phyloP scores from a whole-genome alignment of 2,888 invertebrate species.

The Drosophila quinaria region DNA sequence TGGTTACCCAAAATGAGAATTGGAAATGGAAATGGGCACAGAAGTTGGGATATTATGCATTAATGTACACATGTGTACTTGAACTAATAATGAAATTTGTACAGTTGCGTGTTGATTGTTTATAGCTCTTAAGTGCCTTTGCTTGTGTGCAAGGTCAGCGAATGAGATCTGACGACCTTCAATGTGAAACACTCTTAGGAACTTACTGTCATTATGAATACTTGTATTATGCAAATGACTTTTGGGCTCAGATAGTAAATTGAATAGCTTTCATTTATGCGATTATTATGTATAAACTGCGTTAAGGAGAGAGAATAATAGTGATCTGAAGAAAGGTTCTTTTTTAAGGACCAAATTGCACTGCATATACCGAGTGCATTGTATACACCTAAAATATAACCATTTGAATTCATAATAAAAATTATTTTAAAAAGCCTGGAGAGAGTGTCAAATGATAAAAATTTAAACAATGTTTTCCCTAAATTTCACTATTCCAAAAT shows the following conservation, averaged over 20 bases:
- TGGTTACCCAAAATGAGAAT: constrained; percentile 40
- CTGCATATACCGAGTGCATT: too few relatives aligned
- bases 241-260: constrained; percentile 13
- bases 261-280: constrained; percentile 10
- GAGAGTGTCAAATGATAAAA: too few relatives aligned
- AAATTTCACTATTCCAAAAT: too few relatives aligned
- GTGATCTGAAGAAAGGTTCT: background rate
- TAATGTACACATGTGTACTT: constrained; percentile 28
- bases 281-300: background rate
- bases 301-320: background rate
- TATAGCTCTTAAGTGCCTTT: constrained; percentile 57
- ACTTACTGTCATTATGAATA: background rate
- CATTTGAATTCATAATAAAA: too few relatives aligned
- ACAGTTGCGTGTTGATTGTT: constrained; percentile 64
- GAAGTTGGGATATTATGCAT: constrained; percentile 60
- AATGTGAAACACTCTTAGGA: background rate
- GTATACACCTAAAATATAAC: too few relatives aligned
- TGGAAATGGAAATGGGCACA: constrained; percentile 29
- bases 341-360: too few relatives aligned
- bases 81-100: constrained; percentile 67
- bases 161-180: constrained; percentile 40
- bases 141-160: constrained; percentile 29
- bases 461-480: too few relatives aligned
- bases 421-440: too few relatives aligned
- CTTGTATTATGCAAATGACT: constrained; percentile 47